Percentiles rank a stretch among this genome's conserved stretches.
Evolutionary conservation across 2,113 vertebrate genomes (phyloP).

Genomic region (Spermophilus dauricus): DNA sequence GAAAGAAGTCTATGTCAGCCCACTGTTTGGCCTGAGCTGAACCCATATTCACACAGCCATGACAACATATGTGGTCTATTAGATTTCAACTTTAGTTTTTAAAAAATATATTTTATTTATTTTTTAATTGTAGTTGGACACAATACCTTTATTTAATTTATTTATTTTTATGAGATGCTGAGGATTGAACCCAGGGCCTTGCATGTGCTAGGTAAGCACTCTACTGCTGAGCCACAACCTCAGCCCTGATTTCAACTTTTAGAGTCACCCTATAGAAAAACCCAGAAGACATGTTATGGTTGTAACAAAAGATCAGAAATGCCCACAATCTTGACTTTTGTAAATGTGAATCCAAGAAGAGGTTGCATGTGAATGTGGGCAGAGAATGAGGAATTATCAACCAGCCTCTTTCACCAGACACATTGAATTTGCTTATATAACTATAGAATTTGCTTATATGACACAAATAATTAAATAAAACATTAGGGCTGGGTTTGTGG

Average conservation of each 20-base stretch:
- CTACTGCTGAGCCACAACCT: too few species aligned
- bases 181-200: too few species aligned
- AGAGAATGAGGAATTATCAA: not conserved
- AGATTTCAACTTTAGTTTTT: not conserved
- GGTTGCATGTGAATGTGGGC: not conserved
- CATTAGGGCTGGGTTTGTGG: too few species aligned
- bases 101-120: too few species aligned
- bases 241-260: not conserved
- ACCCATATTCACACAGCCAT: not conserved
- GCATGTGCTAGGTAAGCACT: too few species aligned
- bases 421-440: not conserved
- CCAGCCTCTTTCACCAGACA: not conserved
- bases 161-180: too few species aligned
- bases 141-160: too few species aligned
- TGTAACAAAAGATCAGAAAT: not conserved
- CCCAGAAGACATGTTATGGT: not conserved
- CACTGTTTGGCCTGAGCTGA: not conserved
- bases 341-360: not conserved
- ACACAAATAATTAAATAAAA: constrained; percentile 11
- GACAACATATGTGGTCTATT: not conserved
- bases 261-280: not conserved
- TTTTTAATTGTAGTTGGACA: too few species aligned
- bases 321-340: not conserved
- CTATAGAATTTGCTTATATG: not conserved
- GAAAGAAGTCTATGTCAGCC: not conserved